These are phyloP conservation scores for Dipodomys ordii DNA, from an alignment of 2,113 vertebrate genomes.

Conservation along the genomic window DNA sequence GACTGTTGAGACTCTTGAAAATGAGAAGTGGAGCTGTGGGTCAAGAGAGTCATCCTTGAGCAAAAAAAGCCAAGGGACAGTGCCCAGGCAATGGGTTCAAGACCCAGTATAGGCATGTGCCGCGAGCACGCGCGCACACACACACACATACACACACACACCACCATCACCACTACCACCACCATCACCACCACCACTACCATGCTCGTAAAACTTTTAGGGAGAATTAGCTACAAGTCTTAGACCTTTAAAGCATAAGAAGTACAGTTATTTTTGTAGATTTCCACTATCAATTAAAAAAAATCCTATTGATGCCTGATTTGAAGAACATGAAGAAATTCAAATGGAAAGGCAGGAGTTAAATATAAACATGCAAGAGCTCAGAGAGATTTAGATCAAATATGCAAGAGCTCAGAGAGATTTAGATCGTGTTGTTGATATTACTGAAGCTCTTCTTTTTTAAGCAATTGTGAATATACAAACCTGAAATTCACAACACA, in stretches of 20 bases:
- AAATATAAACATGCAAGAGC: not conserved
- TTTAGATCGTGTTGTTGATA: too few relatives aligned
- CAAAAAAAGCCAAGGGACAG: too few relatives aligned
- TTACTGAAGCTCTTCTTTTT: not conserved
- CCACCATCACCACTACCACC: too few relatives aligned
- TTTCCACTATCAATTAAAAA: not conserved
- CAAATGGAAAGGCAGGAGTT: not conserved
- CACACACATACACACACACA: too few relatives aligned
- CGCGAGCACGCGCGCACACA: too few relatives aligned
- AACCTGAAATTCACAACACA: fast-evolving
- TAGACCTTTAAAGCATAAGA: not conserved
- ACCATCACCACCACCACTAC: not conserved
- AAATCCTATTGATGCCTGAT: not conserved
- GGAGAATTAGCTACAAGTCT: not conserved
- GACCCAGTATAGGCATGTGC: too few relatives aligned
- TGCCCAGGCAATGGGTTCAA: too few relatives aligned
- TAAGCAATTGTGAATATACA: not conserved
- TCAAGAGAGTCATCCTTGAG: too few relatives aligned
- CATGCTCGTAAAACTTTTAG: not conserved
- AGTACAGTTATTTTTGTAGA: not conserved
- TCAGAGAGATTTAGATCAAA: not conserved
- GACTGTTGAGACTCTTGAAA: too few relatives aligned
- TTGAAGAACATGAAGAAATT: conserved; percentile 23
- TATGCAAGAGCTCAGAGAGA: not conserved
- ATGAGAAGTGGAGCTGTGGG: too few relatives aligned